Evolutionary conservation across 2,113 vertebrate species (phyloP).

Genomic region (Antidorcas marsupialis): DNA sequence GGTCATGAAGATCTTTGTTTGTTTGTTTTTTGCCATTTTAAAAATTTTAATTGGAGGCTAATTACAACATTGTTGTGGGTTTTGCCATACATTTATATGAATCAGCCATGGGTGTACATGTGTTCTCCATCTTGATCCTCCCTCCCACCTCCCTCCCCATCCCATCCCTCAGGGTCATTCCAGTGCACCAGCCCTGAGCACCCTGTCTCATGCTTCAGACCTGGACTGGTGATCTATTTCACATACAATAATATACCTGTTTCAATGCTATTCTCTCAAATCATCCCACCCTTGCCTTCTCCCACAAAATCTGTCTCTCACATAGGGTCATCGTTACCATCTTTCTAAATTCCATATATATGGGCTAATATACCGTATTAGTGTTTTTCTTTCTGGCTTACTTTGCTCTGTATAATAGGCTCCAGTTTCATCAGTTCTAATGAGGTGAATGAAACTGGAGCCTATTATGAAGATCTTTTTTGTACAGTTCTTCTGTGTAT

Average conservation of each 20-base stretch:
- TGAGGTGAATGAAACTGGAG: background rate
- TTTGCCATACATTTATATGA: background rate
- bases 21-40: background rate
- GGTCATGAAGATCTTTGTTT: background rate
- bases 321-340: background rate
- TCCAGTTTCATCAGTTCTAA: background rate
- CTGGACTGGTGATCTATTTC: background rate
- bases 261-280: background rate
- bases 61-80: background rate
- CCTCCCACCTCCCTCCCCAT: background rate
- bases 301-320: background rate
- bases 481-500: background rate
- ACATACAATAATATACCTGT: background rate
- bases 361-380: background rate
- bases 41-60: background rate
- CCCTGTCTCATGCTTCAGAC: background rate
- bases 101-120: background rate
- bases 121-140: background rate
- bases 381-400: background rate
- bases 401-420: background rate
- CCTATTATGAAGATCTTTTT: background rate
- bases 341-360: background rate
- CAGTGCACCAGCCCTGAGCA: background rate
- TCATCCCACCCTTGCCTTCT: background rate
- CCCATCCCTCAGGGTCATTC: background rate